Base-by-base conservation (phyloP, 2,888 invertebrate species). In the Nemapogon koenigi region DNA sequence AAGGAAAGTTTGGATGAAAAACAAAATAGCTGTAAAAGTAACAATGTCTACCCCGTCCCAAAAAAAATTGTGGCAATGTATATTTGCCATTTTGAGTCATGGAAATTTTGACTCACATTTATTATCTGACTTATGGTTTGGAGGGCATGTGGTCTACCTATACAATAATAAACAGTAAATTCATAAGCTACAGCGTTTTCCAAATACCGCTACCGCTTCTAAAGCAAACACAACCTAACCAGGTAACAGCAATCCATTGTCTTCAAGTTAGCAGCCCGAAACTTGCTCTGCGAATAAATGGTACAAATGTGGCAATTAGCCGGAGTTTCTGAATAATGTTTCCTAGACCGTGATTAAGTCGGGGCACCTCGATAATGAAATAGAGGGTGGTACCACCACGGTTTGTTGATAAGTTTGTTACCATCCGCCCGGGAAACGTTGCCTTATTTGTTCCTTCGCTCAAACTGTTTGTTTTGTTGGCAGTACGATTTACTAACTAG, bases 301-400 rank as follows among this genome's bases (percentile, higher is more conserved):
- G 31, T 69, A 71, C 64, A 67, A 68, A 69, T 66, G 70, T 59
- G 57, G 69, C 62, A 69, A 71, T 73, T 72, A 73, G 57, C 55
- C 46, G 47, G 46, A 46, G 42, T 42, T 48, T 39, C 51, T 65
- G 61, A 72, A 52, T 67, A 65, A 71, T 64, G 63, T 47, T 49
- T 43, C 52, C 55, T 28, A 47, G 51, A 46, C 52, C 60, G 57
- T 73, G 71, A 73, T 73, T 72, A 72, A 73, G 67, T 59, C 62
- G 58, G 44, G 48, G 49, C 48, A 8, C 16, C 28, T 28, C 29
- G 37, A 37, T 37, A 37, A 37, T 37, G 49, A 56, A 54, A 61
- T 57, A 52, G 45, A 48, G 41, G 22, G 36, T 15, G 3, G 22
- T 10, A 7, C 6, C 22, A 10, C 22, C 10, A 22, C 22, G 43